A percentile compares a stretch with the other conserved stretches of the same genome.
Evolutionary conservation across 2,113 vertebrate genomes (phyloP).

Genomic region (Thunnus maccoyii): DNA sequence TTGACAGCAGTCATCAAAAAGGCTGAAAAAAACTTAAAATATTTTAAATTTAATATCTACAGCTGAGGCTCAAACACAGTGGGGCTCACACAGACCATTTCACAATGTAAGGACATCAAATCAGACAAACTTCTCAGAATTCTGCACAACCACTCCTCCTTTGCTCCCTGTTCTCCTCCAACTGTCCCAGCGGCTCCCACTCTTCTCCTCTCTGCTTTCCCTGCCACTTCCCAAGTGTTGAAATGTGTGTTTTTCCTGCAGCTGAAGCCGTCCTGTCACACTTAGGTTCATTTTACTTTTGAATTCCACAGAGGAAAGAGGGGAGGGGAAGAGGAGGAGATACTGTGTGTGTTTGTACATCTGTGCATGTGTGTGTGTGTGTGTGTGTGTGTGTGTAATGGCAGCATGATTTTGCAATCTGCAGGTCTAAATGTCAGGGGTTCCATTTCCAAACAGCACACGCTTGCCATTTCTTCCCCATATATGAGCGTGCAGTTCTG

Average conservation of each 20-base stretch:
- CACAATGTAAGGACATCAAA: conserved; percentile 8
- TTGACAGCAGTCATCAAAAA: conserved; percentile 18
- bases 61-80: background rate
- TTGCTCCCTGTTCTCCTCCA: conserved; percentile 29
- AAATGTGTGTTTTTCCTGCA: conserved; percentile 74
- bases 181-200: conserved; percentile 38
- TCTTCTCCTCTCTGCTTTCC: conserved; percentile 26
- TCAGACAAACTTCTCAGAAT: conserved; percentile 29
- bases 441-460: conserved; percentile 66
- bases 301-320: conserved; percentile 62
- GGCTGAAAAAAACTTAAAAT: conserved; percentile 18
- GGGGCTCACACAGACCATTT: conserved; percentile 29
- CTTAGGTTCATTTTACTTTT: conserved; percentile 73
- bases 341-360: conserved; percentile 48
- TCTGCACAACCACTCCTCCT: conserved; percentile 30
- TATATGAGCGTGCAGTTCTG: conserved; percentile 45
- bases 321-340: conserved; percentile 30
- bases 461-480: conserved; percentile 63
- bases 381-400: conserved; percentile 42
- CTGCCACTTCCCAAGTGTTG: conserved; percentile 58
- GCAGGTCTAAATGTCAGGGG: conserved; percentile 64
- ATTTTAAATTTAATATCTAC: conserved; percentile 19
- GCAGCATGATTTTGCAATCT: conserved; percentile 59
- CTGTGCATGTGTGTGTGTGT: conserved; percentile 36
- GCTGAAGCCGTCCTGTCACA: conserved; percentile 70